Evolutionary conservation across 1,140 invertebrate genomes (phyloP), one percentile per base, ranked within the genome.

Genomic region (Cyphomyrmex costatus): DNA sequence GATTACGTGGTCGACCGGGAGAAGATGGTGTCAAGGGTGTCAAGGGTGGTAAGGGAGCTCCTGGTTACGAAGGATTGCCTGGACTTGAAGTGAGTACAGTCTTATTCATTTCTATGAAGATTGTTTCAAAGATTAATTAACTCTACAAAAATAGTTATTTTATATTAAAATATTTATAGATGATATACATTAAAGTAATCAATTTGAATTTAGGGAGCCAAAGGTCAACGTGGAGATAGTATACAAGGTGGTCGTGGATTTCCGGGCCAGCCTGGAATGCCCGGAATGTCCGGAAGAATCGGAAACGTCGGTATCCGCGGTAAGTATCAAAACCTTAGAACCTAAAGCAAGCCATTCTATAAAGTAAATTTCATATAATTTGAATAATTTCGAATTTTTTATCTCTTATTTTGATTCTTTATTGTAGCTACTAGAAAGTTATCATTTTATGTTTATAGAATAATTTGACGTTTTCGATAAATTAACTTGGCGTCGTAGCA

Each of bases 21-120:
- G 53, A 84, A 7, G 92, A 93, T 73, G 96, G 96, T 5, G 7
- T 89, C 0, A 94, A 93, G 76, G 97, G 97, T 63, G 3, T 91
- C 1, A 96, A 93, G 87, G 97, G 97, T 68, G 90, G 93, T 14
- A 95, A 91, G 86, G 97, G 97, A 73, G 92, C 93, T 2, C 93
- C 92, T 24, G 95, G 94, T 56, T 92, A 90, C 30, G 87, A 83
- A 2, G 95, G 95, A 53, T 65, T 92, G 0, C 63, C 91, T 53
- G 95, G 95, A 27, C 89, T 93, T 79, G 87, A 93, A 86, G 94
- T 95, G 76, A 88, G 24, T 73, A 71, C 10, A 86, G 16, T 36
- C 7, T 60, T 30, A 36, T 65, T 84, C 46, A n/a, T 65, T 79
- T 42, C 16, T 24, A 33, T 42, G 10, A 74, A 49, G 7, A 80